Conservation (phyloP, 2,797 vertebrate genomes). For the Gymnoscopelus braueri region DNA sequence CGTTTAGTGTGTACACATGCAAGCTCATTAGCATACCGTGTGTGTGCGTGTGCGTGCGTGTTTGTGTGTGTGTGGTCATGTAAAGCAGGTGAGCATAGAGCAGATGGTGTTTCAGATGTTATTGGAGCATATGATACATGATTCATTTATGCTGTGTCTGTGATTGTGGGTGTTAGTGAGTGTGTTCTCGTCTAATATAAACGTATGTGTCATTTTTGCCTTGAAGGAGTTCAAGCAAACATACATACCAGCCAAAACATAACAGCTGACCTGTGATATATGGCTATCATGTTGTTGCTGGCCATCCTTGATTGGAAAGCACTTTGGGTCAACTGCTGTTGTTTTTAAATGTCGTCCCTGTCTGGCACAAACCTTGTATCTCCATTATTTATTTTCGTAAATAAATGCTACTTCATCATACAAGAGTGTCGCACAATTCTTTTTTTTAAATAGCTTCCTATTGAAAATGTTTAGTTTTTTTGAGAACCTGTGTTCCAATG, state of each 20-base stretch:
- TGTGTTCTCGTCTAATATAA: slow-evolving; percentile 11
- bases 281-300: no score
- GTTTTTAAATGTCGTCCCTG: no score
- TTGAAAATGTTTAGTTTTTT: no score
- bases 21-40: neutral
- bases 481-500: no score
- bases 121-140: slow-evolving; percentile 54
- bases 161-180: slow-evolving; percentile 26
- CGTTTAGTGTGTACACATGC: neutral
- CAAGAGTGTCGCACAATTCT: no score
- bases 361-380: no score
- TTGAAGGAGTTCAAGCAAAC: slow-evolving; percentile 29
- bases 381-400: no score
- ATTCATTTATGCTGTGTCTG: slow-evolving; percentile 51
- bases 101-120: slow-evolving; percentile 62
- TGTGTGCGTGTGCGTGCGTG: slow-evolving; percentile 13
- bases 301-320: no score
- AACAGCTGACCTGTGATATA: slow-evolving; percentile 1
- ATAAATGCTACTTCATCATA: no score
- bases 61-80: slow-evolving; percentile 4
- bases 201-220: slow-evolving; percentile 30
- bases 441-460: no score
- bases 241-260: slow-evolving; percentile 48
- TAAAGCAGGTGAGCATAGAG: slow-evolving; percentile 56
- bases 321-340: no score